phyloP scores from a whole-genome alignment of 2,797 vertebrate species.

The Tiaroga cobitis region DNA sequence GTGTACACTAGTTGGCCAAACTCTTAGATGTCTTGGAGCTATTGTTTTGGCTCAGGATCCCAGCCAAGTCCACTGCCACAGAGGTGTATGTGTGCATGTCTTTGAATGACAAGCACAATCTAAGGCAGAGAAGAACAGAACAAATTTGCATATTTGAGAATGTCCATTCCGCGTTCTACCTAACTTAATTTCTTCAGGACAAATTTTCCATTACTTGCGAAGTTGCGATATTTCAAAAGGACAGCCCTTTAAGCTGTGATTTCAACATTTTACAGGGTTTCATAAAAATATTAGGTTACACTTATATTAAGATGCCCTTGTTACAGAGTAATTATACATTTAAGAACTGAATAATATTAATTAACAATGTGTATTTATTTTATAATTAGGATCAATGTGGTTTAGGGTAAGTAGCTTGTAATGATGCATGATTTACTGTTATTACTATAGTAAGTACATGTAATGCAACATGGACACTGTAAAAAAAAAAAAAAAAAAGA shows the following conservation, averaged over 20 bases:
- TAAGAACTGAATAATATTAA: background rate
- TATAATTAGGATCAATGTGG: background rate
- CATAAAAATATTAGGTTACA: background rate
- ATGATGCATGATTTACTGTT: background rate
- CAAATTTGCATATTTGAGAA: background rate
- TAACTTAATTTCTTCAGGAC: background rate
- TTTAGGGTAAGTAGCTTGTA: background rate
- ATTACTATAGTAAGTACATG: background rate
- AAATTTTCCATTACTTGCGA: background rate
- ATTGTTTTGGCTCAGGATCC: slow-evolving; percentile 1
- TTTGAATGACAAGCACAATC: background rate
- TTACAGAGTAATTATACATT: background rate
- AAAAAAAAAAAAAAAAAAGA: too few relatives aligned
- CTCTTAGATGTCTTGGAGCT: slow-evolving; percentile 12
- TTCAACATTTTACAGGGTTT: background rate
- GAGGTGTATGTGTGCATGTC: background rate
- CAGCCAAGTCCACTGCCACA: background rate
- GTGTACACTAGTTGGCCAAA: background rate
- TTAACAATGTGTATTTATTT: background rate
- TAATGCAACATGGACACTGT: background rate
- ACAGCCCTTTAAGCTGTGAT: background rate
- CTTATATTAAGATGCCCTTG: background rate
- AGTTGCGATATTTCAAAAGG: background rate
- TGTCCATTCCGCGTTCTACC: background rate
- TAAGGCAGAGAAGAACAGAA: background rate